Evolutionary conservation across 2,113 vertebrate species (phyloP).

Genomic region (Tichodroma muraria): DNA sequence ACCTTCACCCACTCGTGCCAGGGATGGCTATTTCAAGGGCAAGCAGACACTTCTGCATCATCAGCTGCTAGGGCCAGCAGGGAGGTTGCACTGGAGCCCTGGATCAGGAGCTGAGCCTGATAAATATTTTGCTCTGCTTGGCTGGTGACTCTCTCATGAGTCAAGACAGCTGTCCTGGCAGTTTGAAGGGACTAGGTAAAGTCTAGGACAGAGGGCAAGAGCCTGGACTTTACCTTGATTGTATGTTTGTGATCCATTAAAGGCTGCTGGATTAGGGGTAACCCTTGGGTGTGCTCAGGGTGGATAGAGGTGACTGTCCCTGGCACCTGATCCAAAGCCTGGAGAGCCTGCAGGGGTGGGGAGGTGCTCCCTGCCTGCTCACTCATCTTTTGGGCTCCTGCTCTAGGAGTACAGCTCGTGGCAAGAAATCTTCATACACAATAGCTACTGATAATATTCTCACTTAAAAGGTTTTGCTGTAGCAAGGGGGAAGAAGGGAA

Average conservation of each 20-base stretch:
- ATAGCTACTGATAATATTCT: background rate
- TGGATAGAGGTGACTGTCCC: background rate
- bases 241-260: accelerated
- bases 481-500: background rate
- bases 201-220: background rate
- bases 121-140: background rate
- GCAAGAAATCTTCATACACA: background rate
- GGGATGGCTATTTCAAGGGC: background rate
- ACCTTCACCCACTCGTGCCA: accelerated
- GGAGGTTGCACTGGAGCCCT: background rate
- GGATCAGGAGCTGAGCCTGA: background rate
- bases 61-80: background rate
- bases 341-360: accelerated
- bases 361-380: background rate
- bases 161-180: background rate
- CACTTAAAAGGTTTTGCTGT: background rate
- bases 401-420: background rate
- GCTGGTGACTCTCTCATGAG: background rate
- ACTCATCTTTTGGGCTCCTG: background rate
- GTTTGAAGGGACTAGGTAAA: background rate
- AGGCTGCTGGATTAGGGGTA: background rate
- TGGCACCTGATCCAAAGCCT: background rate
- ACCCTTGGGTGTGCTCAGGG: background rate
- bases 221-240: background rate
- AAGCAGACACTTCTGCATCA: background rate